These are phyloP conservation scores for Dolichotis patagonum DNA, from an alignment of 2,113 vertebrate genomes.

Conservation along the genomic window DNA sequence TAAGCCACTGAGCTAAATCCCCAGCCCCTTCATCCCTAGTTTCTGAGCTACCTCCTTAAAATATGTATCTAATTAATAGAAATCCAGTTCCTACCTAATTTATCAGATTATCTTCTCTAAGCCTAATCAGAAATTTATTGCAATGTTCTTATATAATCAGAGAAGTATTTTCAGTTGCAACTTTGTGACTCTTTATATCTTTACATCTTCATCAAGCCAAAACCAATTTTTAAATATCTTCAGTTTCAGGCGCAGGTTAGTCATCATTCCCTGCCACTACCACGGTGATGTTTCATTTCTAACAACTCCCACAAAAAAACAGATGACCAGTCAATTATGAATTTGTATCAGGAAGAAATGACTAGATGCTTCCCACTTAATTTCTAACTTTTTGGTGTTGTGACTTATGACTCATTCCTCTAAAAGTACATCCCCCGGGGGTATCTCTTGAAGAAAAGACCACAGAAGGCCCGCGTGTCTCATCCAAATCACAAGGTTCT, in stretches of 20 bases:
- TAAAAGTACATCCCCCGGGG: neutral
- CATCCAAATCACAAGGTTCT: conserved; percentile 56
- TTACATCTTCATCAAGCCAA: neutral
- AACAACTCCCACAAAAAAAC: neutral
- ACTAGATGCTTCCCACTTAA: conserved; percentile 28
- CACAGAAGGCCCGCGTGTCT: neutral
- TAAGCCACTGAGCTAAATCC: no score
- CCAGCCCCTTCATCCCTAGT: no score
- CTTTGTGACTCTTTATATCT: neutral
- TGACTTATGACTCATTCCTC: conserved; percentile 56
- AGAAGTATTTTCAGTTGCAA: neutral
- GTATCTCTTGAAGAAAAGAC: conserved; percentile 32
- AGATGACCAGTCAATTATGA: neutral
- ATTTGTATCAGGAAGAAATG: conserved; percentile 47
- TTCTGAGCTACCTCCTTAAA: neutral
- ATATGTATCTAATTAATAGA: neutral
- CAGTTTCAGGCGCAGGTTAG: neutral
- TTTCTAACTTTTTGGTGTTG: conserved; percentile 51
- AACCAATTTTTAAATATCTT: neutral
- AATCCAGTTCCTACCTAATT: neutral
- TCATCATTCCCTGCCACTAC: neutral
- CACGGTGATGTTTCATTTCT: neutral
- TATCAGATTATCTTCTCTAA: conserved; percentile 34
- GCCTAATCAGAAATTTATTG: conserved; percentile 1
- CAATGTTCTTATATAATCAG: neutral